phyloP scores from a whole-genome alignment of 2,888 invertebrate species.

The Drosophila mimetica region DNA sequence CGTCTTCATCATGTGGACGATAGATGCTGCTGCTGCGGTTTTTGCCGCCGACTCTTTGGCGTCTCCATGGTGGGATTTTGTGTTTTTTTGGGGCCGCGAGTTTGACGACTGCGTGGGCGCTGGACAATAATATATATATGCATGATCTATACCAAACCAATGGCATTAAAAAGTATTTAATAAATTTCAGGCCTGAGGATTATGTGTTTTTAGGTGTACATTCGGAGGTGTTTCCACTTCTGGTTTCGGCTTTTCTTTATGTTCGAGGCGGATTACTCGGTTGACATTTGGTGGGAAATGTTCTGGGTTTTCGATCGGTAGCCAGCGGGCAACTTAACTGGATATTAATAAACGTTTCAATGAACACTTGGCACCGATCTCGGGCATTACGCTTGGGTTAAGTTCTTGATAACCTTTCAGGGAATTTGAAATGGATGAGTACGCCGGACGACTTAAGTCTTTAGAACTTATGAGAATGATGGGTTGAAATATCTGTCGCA shows the following conservation, averaged over 20 bases:
- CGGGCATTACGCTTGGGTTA: constrained; percentile 40
- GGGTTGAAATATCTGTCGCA: background rate
- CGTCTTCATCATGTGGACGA: constrained; percentile 15
- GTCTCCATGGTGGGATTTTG: constrained; percentile 59
- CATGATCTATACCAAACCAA: constrained; percentile 43
- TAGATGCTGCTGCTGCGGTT: constrained; percentile 2
- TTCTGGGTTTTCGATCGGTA: constrained; percentile 58
- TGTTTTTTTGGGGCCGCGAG: constrained; percentile 47
- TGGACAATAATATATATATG: constrained; percentile 42
- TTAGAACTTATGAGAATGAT: constrained; percentile 14
- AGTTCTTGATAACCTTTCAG: constrained; percentile 43
- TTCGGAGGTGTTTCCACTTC: constrained; percentile 36
- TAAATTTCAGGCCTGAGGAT: constrained; percentile 66
- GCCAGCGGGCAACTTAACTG: constrained; percentile 41
- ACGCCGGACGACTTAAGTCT: constrained; percentile 13
- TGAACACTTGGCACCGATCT: constrained; percentile 51
- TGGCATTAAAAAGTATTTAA: constrained; percentile 75
- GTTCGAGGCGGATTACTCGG: constrained; percentile 46
- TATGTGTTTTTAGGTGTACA: constrained; percentile 57
- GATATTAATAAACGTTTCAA: constrained; percentile 64
- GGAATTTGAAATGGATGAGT: constrained; percentile 27
- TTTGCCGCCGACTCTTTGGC: constrained; percentile 28
- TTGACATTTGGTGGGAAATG: constrained; percentile 74
- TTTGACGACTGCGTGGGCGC: constrained; percentile 61
- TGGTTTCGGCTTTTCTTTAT: constrained; percentile 34